These are phyloP conservation scores for Percopsis transmontana DNA, from an alignment of 2,113 vertebrate genomes.

Conservation along the genomic window DNA sequence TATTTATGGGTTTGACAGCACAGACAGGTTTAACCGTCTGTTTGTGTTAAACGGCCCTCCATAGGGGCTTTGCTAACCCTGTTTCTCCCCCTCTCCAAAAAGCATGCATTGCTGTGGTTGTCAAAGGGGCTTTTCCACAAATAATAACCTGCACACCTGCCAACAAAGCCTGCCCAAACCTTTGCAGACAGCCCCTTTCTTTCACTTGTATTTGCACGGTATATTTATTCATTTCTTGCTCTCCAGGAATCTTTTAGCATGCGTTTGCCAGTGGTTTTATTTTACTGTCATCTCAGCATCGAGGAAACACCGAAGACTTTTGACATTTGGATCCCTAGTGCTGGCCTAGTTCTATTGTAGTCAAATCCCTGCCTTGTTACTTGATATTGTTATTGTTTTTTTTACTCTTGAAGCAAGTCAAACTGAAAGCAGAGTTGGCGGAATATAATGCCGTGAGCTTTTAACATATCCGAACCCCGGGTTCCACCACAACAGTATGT, in stretches of 20 bases:
- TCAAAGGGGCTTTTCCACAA: slow-evolving; percentile 10
- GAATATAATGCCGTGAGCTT: slow-evolving; percentile 73
- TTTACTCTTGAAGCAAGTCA: slow-evolving; percentile 60
- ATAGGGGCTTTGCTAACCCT: slow-evolving; percentile 44
- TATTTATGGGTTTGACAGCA: slow-evolving; percentile 30
- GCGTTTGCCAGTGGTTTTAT: slow-evolving; percentile 4
- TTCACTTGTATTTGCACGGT: slow-evolving; percentile 39
- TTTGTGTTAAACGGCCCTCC: slow-evolving; percentile 26
- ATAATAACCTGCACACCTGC: slow-evolving; percentile 69
- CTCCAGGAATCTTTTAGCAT: slow-evolving; percentile 43
- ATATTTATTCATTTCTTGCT: slow-evolving; percentile 36
- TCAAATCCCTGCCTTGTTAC: slow-evolving; percentile 25
- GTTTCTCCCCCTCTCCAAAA: slow-evolving; percentile 53
- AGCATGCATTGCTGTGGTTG: slow-evolving; percentile 59
- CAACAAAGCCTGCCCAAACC: slow-evolving; percentile 46
- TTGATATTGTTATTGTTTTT: slow-evolving; percentile 54
- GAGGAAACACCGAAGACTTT: slow-evolving; percentile 6
- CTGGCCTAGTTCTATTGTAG: slow-evolving; percentile 27
- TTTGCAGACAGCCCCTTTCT: slow-evolving; percentile 6
- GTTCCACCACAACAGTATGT: slow-evolving; percentile 53
- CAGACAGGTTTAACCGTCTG: slow-evolving; percentile 17
- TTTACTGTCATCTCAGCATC: slow-evolving; percentile 10
- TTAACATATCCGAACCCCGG: slow-evolving; percentile 53
- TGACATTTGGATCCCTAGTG: slow-evolving; percentile 9
- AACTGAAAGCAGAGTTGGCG: slow-evolving; percentile 71